Base-by-base conservation (phyloP, 2,797 vertebrate species). In the Coranthus polyacanthus region DNA sequence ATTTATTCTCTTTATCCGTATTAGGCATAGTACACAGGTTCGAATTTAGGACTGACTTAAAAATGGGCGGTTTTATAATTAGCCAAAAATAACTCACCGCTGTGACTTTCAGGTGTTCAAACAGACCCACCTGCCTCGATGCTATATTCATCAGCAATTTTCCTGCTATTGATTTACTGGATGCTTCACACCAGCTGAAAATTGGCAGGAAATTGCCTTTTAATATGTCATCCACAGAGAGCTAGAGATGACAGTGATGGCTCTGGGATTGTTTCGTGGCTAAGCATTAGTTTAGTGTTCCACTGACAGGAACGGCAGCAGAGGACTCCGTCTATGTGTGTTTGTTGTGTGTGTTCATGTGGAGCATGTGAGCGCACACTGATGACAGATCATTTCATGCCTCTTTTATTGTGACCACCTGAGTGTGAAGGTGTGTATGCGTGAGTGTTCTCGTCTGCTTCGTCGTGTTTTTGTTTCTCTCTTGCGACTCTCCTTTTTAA, bases 301-400 rank as follows among this genome's bases (percentile, higher is more conserved):
- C 69, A 76, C 50, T 76, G 76, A 86, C 73, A 66, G 37, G 67
- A 37, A 74, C 52, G 63, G 39, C 21, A 39, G 66, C 44, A 59
- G 69, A 29, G 56, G 59, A 77, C 18, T 64, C 42, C 18, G 20
- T 61, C 21, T 62, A 22, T 36, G 0, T 57, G 2, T 70, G 2
- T 57, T 3, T 65, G 22, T 34, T 46, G 70, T 65, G 36, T 50
- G 68, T 56, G 67, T 54, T 15, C 22, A 32, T 59, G 32, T 73
- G 86, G 88, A 78, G 87, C 88, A 90, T 89, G 90, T 93, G 93
- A 91, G 85, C 72, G 85, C 74, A 84, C 86, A 76, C 85, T 88
- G 90, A 93, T 92, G 92, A 95, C 91, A 93, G 90, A 92, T 93
- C 89, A 85, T 89, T 92, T 93, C 87, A 90, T 80, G 85, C 83